A percentile compares a stretch with the other conserved stretches of the same genome.
Conservation (phyloP, 1,140 invertebrate genomes). For the Solen grandis region DNA sequence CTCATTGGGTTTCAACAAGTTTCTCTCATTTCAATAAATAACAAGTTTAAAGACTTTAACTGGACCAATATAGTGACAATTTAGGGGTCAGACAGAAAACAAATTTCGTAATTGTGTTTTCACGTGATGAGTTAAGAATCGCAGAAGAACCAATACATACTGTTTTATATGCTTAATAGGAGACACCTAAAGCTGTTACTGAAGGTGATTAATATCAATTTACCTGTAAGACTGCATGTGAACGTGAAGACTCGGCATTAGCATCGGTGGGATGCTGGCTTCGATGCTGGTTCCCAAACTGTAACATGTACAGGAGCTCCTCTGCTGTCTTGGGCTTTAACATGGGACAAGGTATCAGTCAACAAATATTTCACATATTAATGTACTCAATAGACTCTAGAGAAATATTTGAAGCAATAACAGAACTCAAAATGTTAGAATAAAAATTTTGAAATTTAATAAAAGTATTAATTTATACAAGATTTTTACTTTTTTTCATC, state of each 20-base stretch:
- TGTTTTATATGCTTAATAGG: no score
- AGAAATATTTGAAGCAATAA: not conserved
- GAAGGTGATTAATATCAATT: no score
- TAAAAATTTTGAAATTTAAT: not conserved
- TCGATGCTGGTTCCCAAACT: slow-evolving; percentile 92
- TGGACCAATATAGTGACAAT: no score
- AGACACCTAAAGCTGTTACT: no score
- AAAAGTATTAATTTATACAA: not conserved
- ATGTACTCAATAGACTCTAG: not conserved
- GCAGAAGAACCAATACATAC: no score
- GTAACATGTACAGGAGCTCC: slow-evolving; percentile 91
- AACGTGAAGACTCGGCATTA: slow-evolving; percentile 95
- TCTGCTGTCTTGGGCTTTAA: slow-evolving; percentile 88
- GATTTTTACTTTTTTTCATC: no score
- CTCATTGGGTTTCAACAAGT: no score
- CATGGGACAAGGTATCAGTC: slow-evolving; percentile 78
- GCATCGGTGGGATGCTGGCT: slow-evolving; percentile 96
- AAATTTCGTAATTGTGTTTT: no score
- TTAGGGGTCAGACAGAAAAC: no score
- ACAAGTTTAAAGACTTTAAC: no score
- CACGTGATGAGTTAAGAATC: no score
- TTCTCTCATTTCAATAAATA: no score
- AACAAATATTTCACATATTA: not conserved
- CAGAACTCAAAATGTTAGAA: not conserved
- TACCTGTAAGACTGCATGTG: slow-evolving; percentile 96